Evolutionary conservation across 2,113 vertebrate species (phyloP), one percentile per base, ranked within the genome.

Genomic region (Sciurus niger): DNA sequence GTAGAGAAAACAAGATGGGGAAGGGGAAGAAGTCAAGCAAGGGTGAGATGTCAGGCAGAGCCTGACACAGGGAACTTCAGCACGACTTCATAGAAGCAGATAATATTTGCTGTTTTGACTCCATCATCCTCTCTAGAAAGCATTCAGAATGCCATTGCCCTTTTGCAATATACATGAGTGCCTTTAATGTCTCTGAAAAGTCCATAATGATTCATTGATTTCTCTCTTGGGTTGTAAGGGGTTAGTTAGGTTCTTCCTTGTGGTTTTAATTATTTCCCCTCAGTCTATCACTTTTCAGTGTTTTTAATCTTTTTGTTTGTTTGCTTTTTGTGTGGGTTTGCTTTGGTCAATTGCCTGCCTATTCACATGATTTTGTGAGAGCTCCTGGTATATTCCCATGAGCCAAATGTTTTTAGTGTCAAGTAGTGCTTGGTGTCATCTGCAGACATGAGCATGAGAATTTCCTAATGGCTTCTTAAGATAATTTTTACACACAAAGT

Each of bases 401-500:
- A 82, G 13, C 37, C 37, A 86, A 80, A 6, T 10, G 40, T 24
- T 92, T 95, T 84, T 84, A 17, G n/a, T 91, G 37, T 60, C 22
- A 76, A 28, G 17, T 91, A 94, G 30, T 89, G 6, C 18, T 89
- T 89, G 14, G 40, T 77, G 9, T 67, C 89, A 65, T 86, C n/a
- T 84, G 18, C 53, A 96, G 48, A 92, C 37, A 11, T 22, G 17
- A 84, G 28, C 34, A 11, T 22, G 13, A 84, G 34, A 67, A 58
- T 95, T 97, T 67, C 67, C 58, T 74, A 88, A 32, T 51, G 30
- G 7, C 4, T 32, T 74, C 34, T 87, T 63, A n/a, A 86, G 25
- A 48, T 20, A 34, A 40, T 77, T 55, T 85, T n/a, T 55, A 95
- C 88, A 89, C 37, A 73, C 46, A 25, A 83, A 76, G 46, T 73